Conservation (phyloP, 2,797 vertebrate species). For the Acipenser ruthenus region DNA sequence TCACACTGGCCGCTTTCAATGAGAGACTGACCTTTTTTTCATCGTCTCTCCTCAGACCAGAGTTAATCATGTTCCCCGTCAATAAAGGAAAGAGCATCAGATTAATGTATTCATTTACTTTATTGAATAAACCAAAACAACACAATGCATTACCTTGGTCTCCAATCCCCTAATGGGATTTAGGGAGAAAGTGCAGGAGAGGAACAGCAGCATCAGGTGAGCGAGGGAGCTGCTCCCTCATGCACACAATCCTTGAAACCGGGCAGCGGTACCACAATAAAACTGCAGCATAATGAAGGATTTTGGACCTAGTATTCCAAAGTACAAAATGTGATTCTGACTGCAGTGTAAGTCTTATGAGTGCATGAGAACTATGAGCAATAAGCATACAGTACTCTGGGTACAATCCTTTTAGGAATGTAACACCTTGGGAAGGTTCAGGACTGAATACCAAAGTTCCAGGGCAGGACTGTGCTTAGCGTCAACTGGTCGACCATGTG, state of each 20-base stretch:
- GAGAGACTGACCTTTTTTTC: slow-evolving; percentile 30
- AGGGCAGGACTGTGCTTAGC: too few species aligned
- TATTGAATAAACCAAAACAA: slow-evolving; percentile 47
- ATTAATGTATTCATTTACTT: slow-evolving; percentile 57
- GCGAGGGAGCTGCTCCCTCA: not conserved
- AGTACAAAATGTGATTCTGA: too few species aligned
- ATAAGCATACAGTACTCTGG: too few species aligned
- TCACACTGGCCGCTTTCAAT: slow-evolving; percentile 39
- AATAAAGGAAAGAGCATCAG: slow-evolving; percentile 37
- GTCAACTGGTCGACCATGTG: too few species aligned
- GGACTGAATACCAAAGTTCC: too few species aligned
- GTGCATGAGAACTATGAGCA: too few species aligned
- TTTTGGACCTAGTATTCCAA: too few species aligned
- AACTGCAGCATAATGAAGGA: too few species aligned
- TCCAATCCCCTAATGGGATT: slow-evolving; percentile 39
- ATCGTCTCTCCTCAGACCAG: slow-evolving; percentile 31
- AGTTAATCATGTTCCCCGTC: slow-evolving; percentile 40
- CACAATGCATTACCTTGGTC: slow-evolving; percentile 46
- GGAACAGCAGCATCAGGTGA: not conserved
- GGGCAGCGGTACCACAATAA: too few species aligned
- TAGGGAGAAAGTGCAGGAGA: slow-evolving; percentile 36
- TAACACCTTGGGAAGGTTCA: too few species aligned
- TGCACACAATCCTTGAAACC: not conserved
- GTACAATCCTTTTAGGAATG: too few species aligned
- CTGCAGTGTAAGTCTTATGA: too few species aligned